These are phyloP conservation scores for Microplitis mediator DNA, from an alignment of 1,140 invertebrate species.

Conservation along the genomic window DNA sequence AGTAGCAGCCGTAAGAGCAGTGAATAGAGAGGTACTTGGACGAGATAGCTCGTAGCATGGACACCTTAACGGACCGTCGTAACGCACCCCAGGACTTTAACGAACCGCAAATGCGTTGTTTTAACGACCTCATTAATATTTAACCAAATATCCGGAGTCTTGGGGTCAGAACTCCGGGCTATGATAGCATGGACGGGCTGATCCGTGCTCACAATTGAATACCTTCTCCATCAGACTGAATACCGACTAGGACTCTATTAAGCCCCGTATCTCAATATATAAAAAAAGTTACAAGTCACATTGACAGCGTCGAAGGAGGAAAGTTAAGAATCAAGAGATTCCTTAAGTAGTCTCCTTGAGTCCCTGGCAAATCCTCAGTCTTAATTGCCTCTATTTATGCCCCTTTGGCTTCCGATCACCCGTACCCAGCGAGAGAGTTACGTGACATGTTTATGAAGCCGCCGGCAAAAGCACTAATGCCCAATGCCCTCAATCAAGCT, in stretches of 20 bases:
- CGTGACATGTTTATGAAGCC: slow-evolving; percentile 62
- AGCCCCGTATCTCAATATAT: too few relatives aligned
- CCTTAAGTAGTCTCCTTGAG: slow-evolving; percentile 17
- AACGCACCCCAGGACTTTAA: slow-evolving; percentile 52
- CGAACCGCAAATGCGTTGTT: slow-evolving; percentile 62
- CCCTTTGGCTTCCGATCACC: slow-evolving; percentile 51
- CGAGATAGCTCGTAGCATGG: slow-evolving; percentile 40
- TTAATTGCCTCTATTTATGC: slow-evolving; percentile 63
- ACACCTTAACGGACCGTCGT: slow-evolving; percentile 47
- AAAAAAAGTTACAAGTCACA: neutral
- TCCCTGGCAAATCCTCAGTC: slow-evolving; percentile 32
- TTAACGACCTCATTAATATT: slow-evolving; percentile 64
- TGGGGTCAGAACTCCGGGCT: neutral
- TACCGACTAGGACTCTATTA: too few relatives aligned
- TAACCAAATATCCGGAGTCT: slow-evolving; percentile 55
- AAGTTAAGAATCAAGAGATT: neutral
- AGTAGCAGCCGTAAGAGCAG: neutral
- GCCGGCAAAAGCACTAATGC: slow-evolving; percentile 49
- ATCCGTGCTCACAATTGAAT: too few relatives aligned
- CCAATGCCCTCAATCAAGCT: slow-evolving; percentile 56
- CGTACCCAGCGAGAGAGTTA: slow-evolving; percentile 39
- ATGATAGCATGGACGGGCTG: too few relatives aligned
- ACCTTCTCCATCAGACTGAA: too few relatives aligned
- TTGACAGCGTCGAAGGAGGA: slow-evolving; percentile 2
- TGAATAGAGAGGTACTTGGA: slow-evolving; percentile 34